These are phyloP conservation scores for Holothuria leucospilota DNA, from an alignment of 53 echinoderm and acorn worm genomes.

Conservation along the genomic window DNA sequence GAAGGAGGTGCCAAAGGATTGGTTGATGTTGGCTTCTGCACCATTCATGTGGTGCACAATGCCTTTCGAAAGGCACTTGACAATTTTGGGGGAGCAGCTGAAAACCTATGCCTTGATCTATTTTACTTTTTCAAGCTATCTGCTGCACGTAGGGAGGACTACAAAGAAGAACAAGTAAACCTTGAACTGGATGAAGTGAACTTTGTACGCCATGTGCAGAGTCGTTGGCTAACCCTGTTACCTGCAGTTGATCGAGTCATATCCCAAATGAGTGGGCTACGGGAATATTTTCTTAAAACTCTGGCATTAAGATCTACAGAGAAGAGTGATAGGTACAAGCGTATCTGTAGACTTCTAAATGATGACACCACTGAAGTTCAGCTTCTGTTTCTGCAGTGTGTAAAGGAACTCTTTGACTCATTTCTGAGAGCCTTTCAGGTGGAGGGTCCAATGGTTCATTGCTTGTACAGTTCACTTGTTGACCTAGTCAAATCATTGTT, in stretches of 20 bases:
- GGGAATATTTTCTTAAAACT: neutral
- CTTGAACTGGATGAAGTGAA: conserved; percentile 20
- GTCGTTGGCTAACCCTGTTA: conserved; percentile 9
- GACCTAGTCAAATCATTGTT: neutral
- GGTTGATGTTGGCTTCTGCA: neutral
- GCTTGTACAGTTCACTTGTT: neutral
- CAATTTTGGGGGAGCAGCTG: conserved; percentile 7
- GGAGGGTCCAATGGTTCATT: conserved; percentile 13
- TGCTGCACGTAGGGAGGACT: conserved; percentile 19
- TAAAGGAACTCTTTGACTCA: neutral
- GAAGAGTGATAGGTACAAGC: conserved; percentile 37
- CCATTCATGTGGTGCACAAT: conserved; percentile 10
- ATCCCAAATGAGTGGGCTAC: neutral
- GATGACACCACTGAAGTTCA: conserved; percentile 12
- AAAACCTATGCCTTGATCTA: conserved; percentile 16
- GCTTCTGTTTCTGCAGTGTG: conserved; percentile 6
- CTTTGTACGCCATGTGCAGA: conserved; percentile 23
- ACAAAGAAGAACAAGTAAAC: neutral
- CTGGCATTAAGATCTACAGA: neutral
- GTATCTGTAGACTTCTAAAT: conserved; percentile 6
- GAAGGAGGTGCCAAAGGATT: neutral
- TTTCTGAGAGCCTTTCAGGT: conserved; percentile 21
- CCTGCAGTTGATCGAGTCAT: conserved; percentile 23
- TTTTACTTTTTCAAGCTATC: conserved; percentile 21
- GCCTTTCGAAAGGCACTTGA: neutral